A percentile compares a stretch with the other conserved stretches of the same genome.
Evolutionary conservation across 2,113 vertebrate species (phyloP).

Genomic region (Notarius quadriscutis): DNA sequence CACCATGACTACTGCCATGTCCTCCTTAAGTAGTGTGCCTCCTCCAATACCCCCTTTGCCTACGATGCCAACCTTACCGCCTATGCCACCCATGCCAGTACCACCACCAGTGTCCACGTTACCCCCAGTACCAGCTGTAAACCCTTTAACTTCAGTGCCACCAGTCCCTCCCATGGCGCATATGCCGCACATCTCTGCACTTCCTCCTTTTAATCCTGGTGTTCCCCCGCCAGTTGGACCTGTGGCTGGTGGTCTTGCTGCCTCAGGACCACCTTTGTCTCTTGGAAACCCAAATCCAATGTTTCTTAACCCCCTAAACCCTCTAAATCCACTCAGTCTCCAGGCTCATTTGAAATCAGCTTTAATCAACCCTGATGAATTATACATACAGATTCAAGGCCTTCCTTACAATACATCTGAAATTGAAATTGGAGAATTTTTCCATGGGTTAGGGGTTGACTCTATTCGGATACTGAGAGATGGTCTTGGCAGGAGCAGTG

Average conservation of each 20-base stretch:
- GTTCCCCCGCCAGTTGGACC: constrained; percentile 87
- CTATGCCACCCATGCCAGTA: constrained; percentile 90
- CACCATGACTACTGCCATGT: constrained; percentile 83
- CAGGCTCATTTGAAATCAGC: constrained; percentile 88
- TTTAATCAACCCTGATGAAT: constrained; percentile 85
- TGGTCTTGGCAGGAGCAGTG: constrained; percentile 85
- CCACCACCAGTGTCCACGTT: constrained; percentile 89
- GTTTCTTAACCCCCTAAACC: constrained; percentile 89
- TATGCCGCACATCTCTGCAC: constrained; percentile 83
- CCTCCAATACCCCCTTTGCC: constrained; percentile 91
- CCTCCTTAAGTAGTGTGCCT: constrained; percentile 87
- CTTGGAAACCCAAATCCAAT: constrained; percentile 86
- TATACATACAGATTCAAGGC: constrained; percentile 89
- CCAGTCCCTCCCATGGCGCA: constrained; percentile 89
- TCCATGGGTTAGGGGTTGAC: constrained; percentile 89
- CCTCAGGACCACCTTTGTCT: constrained; percentile 81
- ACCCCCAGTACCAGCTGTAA: constrained; percentile 87
- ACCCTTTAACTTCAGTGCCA: constrained; percentile 85
- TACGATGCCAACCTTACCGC: constrained; percentile 87
- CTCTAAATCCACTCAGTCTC: constrained; percentile 86
- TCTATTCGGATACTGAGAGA: constrained; percentile 87
- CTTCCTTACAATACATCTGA: constrained; percentile 91
- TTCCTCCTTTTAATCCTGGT: constrained; percentile 88
- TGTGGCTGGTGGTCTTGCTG: constrained; percentile 83
- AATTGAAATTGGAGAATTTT: constrained; percentile 91